Evolutionary conservation across 2,888 invertebrate genomes (phyloP).

Genomic region (Dorcus hopei): DNA sequence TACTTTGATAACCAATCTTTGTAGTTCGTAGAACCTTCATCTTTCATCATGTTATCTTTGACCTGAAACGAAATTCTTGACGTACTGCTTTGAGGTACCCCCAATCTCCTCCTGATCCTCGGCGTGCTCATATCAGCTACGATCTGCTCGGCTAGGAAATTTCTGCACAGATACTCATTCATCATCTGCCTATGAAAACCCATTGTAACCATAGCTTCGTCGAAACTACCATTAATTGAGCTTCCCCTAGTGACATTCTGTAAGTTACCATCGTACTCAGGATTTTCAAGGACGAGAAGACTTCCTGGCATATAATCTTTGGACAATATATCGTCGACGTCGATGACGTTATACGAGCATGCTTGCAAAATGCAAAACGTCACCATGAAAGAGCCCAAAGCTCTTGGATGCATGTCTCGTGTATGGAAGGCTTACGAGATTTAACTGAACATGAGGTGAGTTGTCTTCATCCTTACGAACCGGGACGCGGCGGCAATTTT

Average conservation of each 20-base stretch:
- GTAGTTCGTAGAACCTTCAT: constrained; percentile 70
- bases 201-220: constrained; percentile 63
- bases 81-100: constrained; percentile 43
- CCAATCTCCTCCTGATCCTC: constrained; percentile 49
- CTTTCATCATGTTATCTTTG: constrained; percentile 54
- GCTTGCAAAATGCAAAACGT: background rate
- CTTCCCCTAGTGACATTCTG: constrained; percentile 2
- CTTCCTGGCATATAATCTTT: constrained; percentile 68
- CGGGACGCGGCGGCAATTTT: background rate
- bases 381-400: background rate
- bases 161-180: constrained; percentile 75
- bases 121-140: constrained; percentile 58
- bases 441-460: background rate
- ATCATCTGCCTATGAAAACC: constrained; percentile 71
- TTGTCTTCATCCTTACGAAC: background rate
- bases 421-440: no score
- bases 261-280: constrained; percentile 30
- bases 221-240: constrained; percentile 56
- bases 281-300: constrained; percentile 53
- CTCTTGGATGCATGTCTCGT: background rate
- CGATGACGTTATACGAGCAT: constrained; percentile 27
- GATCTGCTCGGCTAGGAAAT: constrained; percentile 71
- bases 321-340: constrained; percentile 66
- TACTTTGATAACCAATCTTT: constrained; percentile 75
- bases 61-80: constrained; percentile 10